Evolutionary conservation across 2,888 invertebrate species (phyloP).

Genomic region (Halictus ligatus): DNA sequence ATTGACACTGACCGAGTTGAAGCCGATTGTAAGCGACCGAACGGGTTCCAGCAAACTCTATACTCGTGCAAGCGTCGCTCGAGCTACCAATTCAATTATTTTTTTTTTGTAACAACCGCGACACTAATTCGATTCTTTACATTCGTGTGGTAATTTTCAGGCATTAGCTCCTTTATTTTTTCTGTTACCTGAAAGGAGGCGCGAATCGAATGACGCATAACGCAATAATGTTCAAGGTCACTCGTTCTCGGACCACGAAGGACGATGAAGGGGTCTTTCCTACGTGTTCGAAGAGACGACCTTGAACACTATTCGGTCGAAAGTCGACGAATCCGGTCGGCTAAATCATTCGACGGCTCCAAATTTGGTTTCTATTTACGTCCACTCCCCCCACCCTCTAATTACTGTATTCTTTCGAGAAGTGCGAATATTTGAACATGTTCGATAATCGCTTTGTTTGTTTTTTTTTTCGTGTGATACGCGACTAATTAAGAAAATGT

Average conservation of each 20-base stretch:
- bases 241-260: conserved; percentile 7
- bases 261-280: conserved; percentile 6
- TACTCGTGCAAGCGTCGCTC: not conserved
- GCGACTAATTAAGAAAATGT: not conserved
- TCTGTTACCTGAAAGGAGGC: conserved; percentile 1
- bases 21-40: not conserved
- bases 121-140: not conserved
- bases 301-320: not conserved
- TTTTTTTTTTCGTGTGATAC: too few species aligned
- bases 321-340: not conserved
- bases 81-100: not conserved
- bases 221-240: conserved; percentile 12
- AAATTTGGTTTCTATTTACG: not conserved
- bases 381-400: too few species aligned
- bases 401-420: too few species aligned
- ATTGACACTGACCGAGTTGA: not conserved
- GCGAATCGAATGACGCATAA: conserved; percentile 16
- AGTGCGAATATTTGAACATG: too few species aligned
- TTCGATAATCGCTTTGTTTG: too few species aligned
- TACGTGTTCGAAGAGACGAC: conserved; percentile 11
- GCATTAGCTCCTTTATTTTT: not conserved
- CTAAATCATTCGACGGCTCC: not conserved
- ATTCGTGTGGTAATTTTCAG: not conserved
- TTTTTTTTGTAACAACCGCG: not conserved
- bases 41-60: not conserved